phyloP scores from a whole-genome alignment of 2,888 invertebrate genomes.

The Aphelenchoides bicaudatus region DNA sequence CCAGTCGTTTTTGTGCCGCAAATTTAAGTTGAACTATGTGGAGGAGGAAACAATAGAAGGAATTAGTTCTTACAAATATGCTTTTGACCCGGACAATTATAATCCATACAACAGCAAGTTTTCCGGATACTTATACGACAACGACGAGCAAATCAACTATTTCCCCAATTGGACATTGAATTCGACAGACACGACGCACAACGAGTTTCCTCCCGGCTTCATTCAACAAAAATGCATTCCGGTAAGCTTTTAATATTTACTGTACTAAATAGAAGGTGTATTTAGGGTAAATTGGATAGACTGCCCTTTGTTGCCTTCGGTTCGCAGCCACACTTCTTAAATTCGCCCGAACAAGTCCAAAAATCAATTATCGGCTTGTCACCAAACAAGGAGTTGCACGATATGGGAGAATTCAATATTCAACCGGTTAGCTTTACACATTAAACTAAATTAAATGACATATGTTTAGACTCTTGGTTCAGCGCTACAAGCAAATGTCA shows the following conservation, averaged over 20 bases:
- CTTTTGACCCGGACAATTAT: constrained; percentile 28
- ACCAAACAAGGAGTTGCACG: constrained; percentile 33
- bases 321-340: constrained; percentile 47
- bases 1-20: constrained; percentile 40
- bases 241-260: too few relatives aligned
- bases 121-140: constrained; percentile 32
- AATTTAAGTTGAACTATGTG: constrained; percentile 38
- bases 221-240: constrained; percentile 46
- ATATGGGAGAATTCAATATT: constrained; percentile 41
- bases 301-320: constrained; percentile 45
- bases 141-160: constrained; percentile 21
- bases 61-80: constrained; percentile 39
- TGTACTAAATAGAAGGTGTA: too few relatives aligned
- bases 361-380: constrained; percentile 36
- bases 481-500: constrained; percentile 41
- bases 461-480: constrained; percentile 40
- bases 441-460: not conserved
- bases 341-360: constrained; percentile 39
- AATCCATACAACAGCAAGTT: constrained; percentile 17
- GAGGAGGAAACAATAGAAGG: constrained; percentile 33
- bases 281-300: constrained; percentile 33
- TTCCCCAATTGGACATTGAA: constrained; percentile 25
- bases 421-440: constrained; percentile 35
- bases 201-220: constrained; percentile 45
- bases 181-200: constrained; percentile 25